Evolutionary conservation across 2,797 vertebrate species (phyloP).

Genomic region (Eutrigla gurnardus): DNA sequence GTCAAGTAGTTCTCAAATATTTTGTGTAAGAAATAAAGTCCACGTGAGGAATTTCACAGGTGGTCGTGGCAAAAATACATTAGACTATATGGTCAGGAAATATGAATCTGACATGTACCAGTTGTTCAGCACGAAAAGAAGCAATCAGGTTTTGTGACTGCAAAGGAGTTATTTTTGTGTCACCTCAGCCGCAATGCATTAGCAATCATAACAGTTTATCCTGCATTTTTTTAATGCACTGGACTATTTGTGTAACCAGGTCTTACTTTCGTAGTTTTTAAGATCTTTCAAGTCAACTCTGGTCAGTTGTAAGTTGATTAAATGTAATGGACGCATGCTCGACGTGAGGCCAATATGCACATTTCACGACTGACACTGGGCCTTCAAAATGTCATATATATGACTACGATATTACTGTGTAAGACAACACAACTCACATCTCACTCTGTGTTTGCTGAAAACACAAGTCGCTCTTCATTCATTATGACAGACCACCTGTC

Average conservation of each 20-base stretch:
- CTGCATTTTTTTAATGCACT: background rate
- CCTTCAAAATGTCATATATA: too few relatives aligned
- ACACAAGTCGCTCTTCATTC: background rate
- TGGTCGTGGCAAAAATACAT: conserved; percentile 74
- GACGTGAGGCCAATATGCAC: background rate
- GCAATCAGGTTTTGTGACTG: background rate
- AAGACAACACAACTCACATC: background rate
- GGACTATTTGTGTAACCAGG: background rate
- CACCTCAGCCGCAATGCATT: background rate
- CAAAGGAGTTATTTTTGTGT: background rate
- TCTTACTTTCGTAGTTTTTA: background rate
- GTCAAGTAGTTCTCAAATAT: conserved; percentile 79
- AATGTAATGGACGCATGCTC: background rate
- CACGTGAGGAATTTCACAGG: conserved; percentile 80
- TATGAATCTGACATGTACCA: conserved; percentile 64
- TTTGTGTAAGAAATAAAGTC: conserved; percentile 82
- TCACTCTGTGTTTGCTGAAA: background rate
- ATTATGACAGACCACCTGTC: background rate
- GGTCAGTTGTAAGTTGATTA: background rate
- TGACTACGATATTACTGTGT: background rate
- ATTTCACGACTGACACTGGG: background rate
- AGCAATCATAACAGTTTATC: background rate
- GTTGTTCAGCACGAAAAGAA: conserved; percentile 30
- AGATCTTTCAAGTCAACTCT: background rate
- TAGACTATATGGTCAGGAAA: conserved; percentile 78